These are phyloP conservation scores for Chondrosia reniformis DNA, from an alignment of 37 sponge, comb jelly and placozoan species.

Conservation along the genomic window DNA sequence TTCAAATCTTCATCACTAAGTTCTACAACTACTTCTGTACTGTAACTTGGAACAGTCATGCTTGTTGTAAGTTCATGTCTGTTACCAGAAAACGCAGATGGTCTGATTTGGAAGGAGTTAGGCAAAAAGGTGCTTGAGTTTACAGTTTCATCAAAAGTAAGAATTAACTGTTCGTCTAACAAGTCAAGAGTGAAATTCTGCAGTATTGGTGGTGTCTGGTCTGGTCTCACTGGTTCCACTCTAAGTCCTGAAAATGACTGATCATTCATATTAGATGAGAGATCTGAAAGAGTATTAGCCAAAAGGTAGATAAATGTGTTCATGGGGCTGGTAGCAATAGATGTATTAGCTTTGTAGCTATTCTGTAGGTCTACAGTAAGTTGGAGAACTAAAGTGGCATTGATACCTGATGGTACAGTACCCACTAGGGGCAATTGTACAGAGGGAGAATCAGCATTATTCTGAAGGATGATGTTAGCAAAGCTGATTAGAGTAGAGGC, in stretches of 20 bases:
- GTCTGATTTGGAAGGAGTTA: conserved; percentile 29
- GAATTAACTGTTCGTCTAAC: conserved; percentile 50
- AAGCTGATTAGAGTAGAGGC: conserved; percentile 16
- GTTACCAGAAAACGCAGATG: background rate
- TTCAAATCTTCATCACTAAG: conserved; percentile 60
- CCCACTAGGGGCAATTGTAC: conserved; percentile 28
- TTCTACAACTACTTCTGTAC: conserved; percentile 30
- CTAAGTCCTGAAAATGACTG: conserved; percentile 17
- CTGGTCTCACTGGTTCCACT: conserved; percentile 38
- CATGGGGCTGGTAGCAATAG: conserved; percentile 41
- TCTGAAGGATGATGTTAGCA: conserved; percentile 47
- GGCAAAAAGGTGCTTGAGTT: conserved; percentile 44
- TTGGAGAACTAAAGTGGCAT: conserved; percentile 28
- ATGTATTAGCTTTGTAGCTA: conserved; percentile 53
- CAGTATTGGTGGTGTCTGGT: conserved; percentile 60
- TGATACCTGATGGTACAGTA: conserved; percentile 9
- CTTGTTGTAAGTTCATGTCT: background rate
- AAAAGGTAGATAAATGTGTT: conserved; percentile 53
- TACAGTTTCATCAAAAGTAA: conserved; percentile 82
- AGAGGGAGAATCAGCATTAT: conserved; percentile 6
- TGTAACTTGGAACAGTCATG: conserved; percentile 1
- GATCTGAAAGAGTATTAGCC: conserved; percentile 49
- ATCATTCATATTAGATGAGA: conserved; percentile 32
- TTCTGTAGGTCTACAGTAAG: conserved; percentile 53
- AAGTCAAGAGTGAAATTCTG: conserved; percentile 65